Evolutionary conservation across 2,797 vertebrate species (phyloP).

Genomic region (Pangasius mekongensis): DNA sequence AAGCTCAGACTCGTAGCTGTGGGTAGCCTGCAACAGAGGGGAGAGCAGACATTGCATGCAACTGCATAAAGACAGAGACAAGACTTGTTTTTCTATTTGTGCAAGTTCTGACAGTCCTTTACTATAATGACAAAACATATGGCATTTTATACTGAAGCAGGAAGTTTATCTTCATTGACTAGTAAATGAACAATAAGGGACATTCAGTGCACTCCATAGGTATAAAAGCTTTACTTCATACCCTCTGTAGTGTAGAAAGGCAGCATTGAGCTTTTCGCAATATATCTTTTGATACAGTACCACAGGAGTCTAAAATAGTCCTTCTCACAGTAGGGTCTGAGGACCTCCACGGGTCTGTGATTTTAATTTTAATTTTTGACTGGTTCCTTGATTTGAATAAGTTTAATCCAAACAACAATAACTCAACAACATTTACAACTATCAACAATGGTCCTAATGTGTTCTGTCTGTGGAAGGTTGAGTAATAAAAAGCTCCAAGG

Average conservation of each 20-base stretch:
- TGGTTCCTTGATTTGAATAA: neutral
- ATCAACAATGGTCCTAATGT: neutral
- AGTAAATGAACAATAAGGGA: neutral
- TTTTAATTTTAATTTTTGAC: neutral
- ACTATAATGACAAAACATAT: neutral
- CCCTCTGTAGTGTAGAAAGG: neutral
- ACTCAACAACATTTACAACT: neutral
- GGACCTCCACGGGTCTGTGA: neutral
- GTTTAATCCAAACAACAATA: neutral
- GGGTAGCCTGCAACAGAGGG: slow-evolving; percentile 1
- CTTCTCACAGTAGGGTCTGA: neutral
- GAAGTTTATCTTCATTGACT: neutral
- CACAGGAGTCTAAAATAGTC: neutral
- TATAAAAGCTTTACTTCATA: neutral
- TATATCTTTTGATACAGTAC: neutral
- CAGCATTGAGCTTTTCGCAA: neutral
- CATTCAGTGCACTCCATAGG: neutral
- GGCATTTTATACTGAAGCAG: neutral
- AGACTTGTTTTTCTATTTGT: slow-evolving; percentile 7
- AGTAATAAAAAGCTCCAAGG: neutral
- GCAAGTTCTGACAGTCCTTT: slow-evolving; percentile 18
- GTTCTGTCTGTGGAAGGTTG: neutral
- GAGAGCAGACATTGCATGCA: slow-evolving; percentile 13
- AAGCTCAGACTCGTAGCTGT: slow-evolving; percentile 51
- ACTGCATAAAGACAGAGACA: neutral